These are phyloP conservation scores for Luperina testacea DNA, from an alignment of 2,888 invertebrate species.

Conservation along the genomic window DNA sequence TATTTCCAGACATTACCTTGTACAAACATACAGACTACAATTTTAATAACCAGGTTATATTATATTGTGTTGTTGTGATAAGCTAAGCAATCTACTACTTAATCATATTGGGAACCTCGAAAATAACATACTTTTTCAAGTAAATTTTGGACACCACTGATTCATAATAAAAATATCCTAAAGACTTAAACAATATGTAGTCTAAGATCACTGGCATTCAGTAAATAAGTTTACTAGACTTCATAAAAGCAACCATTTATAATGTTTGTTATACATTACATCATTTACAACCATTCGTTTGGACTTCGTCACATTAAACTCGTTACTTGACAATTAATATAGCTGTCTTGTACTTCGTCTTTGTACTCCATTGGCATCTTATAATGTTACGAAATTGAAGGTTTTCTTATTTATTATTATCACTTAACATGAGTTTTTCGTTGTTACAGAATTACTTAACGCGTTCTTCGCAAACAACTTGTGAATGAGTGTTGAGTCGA, in stretches of 20 bases:
- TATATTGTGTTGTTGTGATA: too few relatives aligned
- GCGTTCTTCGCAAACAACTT: constrained; percentile 50
- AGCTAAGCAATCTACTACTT: too few relatives aligned
- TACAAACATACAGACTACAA: constrained; percentile 4
- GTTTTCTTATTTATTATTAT: neutral
- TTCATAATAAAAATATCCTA: too few relatives aligned
- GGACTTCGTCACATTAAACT: neutral
- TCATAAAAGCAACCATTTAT: neutral
- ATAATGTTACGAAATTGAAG: neutral
- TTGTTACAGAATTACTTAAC: constrained; percentile 58
- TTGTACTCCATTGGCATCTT: neutral
- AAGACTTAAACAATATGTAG: too few relatives aligned
- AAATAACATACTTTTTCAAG: too few relatives aligned
- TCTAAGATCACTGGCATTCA: too few relatives aligned
- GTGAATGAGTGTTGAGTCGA: constrained; percentile 21
- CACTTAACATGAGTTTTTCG: neutral
- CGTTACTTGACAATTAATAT: neutral
- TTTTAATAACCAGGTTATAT: neutral
- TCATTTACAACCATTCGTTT: too few relatives aligned
- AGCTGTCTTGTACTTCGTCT: neutral
- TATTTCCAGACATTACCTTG: neutral
- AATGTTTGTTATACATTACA: too few relatives aligned
- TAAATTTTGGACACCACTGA: too few relatives aligned
- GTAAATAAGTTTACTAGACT: neutral
- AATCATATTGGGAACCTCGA: too few relatives aligned